Conservation (phyloP, 2,888 invertebrate species). For the Scelioninae gen. 1 region DNA sequence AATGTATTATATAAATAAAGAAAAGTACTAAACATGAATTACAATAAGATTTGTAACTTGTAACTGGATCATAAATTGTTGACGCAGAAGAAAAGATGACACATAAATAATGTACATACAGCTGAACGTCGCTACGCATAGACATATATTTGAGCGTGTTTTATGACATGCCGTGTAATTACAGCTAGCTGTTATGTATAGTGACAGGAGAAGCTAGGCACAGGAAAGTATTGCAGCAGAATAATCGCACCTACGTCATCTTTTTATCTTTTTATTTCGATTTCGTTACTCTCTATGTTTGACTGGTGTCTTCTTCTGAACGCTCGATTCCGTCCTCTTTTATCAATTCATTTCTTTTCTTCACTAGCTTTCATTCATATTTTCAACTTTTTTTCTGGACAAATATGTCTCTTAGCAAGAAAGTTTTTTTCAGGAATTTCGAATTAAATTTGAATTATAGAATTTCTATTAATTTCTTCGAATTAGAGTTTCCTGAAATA, state of each 20-base stretch:
- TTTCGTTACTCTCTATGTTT: constrained; percentile 33
- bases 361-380: constrained; percentile 1
- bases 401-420: no score
- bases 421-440: background rate
- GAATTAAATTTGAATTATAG: no score
- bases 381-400: no score
- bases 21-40: background rate
- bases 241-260: constrained; percentile 77
- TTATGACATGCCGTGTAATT: constrained; percentile 82
- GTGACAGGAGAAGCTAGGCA: constrained; percentile 85
- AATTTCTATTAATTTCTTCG: background rate
- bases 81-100: constrained; percentile 13
- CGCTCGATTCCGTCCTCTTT: constrained; percentile 35
- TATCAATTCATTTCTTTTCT: background rate
- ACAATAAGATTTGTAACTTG: background rate
- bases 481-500: constrained; percentile 46
- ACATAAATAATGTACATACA: constrained; percentile 25
- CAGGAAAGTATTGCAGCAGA: constrained; percentile 83
- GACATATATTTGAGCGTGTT: constrained; percentile 44
- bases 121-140: constrained; percentile 37
- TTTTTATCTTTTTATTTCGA: constrained; percentile 74
- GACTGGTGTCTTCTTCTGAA: constrained; percentile 13
- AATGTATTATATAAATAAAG: background rate
- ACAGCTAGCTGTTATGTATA: constrained; percentile 84
- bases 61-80: background rate